Evolutionary conservation across 2,888 invertebrate genomes (phyloP), one percentile per base, ranked within the genome.

Genomic region (Xanthia icteritia): DNA sequence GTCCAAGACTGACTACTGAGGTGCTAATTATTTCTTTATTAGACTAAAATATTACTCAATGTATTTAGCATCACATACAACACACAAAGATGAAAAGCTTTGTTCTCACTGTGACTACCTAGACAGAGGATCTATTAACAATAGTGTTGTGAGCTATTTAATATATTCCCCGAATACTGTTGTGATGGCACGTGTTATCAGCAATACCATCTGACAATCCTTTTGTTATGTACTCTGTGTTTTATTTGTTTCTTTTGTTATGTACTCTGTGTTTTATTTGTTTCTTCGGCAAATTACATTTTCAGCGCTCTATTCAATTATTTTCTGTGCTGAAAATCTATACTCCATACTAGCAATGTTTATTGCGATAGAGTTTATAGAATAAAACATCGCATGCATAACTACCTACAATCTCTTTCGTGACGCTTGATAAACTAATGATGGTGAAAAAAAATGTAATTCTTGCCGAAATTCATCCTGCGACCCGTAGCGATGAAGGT

Each of bases 91-190:
- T 65, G 42, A 68, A 84, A 63, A 61, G 45, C 45, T 66, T 74
- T 85, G 64, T 86, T 69, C 13, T 68, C 1, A 31, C 20, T 71
- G n/a, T 67, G 17, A 23, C 31, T 45, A 69, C n/a, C 39, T 73
- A 58, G 69, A 78, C 67, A 74, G 31, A 63, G 66, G 36, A 69
- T 74, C 27, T 69, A n/a, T 51, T 51, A 61, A 84, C 77, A 84
- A 85, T 54, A 65, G 36, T 65, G 31, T 74, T 77, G n/a, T 6
- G 42, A 67, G 51, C 48, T 63, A 69, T 77, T 81, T 54, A 58
- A 17, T 54, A 68, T 77, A 71, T 61, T 58, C 13, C 48, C 39
- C 54, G n/a, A 66, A 73, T 66, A 79, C 31, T 51, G 65, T 75
- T 83, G 75, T 83, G 48, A 63, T 0, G 36, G 58, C 39, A 73